Evolutionary conservation across 2,888 invertebrate species (phyloP).

Genomic region (Stegana nigrithorax): DNA sequence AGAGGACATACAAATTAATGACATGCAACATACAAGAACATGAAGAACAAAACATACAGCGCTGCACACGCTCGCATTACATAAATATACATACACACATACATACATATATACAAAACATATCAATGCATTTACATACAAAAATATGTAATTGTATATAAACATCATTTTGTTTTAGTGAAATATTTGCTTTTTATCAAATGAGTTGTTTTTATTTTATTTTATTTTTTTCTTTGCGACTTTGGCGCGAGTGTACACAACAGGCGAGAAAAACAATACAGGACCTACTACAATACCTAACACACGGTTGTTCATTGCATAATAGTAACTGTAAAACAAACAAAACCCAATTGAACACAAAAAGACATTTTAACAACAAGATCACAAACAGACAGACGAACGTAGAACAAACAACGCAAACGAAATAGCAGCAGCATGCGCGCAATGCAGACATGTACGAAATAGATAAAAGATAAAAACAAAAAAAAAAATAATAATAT

Average conservation of each 20-base stretch:
- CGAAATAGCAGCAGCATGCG: too few relatives aligned
- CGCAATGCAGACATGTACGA: too few relatives aligned
- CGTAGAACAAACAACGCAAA: too few relatives aligned
- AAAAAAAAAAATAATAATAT: neutral
- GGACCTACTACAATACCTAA: too few relatives aligned
- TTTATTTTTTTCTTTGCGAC: too few relatives aligned
- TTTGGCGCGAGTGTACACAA: neutral
- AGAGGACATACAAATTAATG: neutral
- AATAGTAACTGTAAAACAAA: neutral
- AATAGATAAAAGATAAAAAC: conserved; percentile 23
- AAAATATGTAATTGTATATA: conserved; percentile 27
- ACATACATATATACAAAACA: conserved; percentile 27
- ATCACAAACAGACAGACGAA: too few relatives aligned
- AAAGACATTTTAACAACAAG: neutral
- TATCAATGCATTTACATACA: conserved; percentile 24
- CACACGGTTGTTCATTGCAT: conserved; percentile 10
- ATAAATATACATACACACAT: conserved; percentile 25
- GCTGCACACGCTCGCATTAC: neutral
- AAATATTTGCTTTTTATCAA: conserved; percentile 38
- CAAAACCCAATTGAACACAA: neutral
- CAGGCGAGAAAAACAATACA: neutral
- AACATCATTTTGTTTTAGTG: conserved; percentile 42
- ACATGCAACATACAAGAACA: conserved; percentile 21
- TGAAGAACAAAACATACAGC: neutral
- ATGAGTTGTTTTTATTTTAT: conserved; percentile 34